Evolutionary conservation across 2,797 vertebrate genomes (phyloP).

Genomic region (Orestias chungarensis): DNA sequence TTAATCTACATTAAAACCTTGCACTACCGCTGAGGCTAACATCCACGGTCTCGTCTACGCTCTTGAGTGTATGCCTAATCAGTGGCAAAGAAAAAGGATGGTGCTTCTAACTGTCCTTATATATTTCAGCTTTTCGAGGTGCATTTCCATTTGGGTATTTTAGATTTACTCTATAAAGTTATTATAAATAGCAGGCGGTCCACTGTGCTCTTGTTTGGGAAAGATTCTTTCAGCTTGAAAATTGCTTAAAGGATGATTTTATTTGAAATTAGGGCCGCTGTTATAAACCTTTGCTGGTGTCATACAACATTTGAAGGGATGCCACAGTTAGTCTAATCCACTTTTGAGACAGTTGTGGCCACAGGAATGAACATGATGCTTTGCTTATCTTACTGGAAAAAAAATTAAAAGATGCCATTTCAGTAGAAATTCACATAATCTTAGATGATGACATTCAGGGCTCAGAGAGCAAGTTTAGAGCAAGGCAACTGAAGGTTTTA

Average conservation of each 20-base stretch:
- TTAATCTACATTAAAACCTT: neutral
- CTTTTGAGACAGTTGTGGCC: conserved; percentile 58
- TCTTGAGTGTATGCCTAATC: neutral
- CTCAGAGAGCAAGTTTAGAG: conserved; percentile 67
- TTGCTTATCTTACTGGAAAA: conserved; percentile 23
- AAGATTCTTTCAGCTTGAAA: conserved; percentile 30
- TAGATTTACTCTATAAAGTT: neutral
- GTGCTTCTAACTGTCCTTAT: too few relatives aligned
- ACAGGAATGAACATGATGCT: conserved; percentile 73
- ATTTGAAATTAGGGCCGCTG: conserved; percentile 52
- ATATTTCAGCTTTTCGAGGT: neutral
- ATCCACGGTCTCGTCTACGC: neutral
- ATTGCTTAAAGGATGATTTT: conserved; percentile 22
- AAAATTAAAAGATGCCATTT: conserved; percentile 60
- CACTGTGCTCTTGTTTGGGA: conserved; percentile 9
- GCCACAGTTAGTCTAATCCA: conserved; percentile 9
- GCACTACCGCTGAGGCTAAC: neutral
- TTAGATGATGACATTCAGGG: conserved; percentile 74
- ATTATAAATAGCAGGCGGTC: neutral
- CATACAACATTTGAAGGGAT: conserved; percentile 6
- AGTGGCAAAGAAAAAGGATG: neutral
- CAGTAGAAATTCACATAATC: conserved; percentile 77
- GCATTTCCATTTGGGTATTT: neutral
- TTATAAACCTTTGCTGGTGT: conserved; percentile 57
- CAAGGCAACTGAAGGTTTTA: conserved; percentile 77